Evolutionary conservation across 2,797 vertebrate genomes (phyloP).

Genomic region (Odontamblyopus rebecca): DNA sequence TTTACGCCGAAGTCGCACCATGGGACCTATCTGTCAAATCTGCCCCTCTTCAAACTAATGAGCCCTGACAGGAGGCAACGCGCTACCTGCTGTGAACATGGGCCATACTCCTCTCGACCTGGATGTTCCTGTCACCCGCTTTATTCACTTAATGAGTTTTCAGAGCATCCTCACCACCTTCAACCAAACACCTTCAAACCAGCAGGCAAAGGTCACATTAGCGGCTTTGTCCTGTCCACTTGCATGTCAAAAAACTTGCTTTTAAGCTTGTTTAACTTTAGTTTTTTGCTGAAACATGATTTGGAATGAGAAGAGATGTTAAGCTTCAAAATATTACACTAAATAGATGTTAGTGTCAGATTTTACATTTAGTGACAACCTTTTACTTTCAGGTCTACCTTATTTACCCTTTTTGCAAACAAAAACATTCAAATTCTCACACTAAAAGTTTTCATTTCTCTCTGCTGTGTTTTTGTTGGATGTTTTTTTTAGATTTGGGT

Average conservation of each 20-base stretch:
- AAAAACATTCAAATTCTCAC: not conserved
- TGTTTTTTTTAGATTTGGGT: not conserved
- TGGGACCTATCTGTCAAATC: conserved; percentile 54
- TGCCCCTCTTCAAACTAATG: conserved; percentile 51
- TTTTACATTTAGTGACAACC: not conserved
- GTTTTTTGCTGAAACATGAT: not conserved
- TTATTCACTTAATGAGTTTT: conserved; percentile 35
- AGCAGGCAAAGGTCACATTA: conserved; percentile 27
- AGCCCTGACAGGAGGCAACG: conserved; percentile 55
- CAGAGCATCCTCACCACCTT: not conserved
- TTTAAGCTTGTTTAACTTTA: not conserved
- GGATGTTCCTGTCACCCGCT: conserved; percentile 28
- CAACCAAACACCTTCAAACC: conserved; percentile 16
- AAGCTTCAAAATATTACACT: no score
- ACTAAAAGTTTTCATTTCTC: not conserved
- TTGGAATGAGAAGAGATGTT: not conserved
- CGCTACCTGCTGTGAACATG: conserved; percentile 57
- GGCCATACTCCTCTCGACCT: conserved; percentile 35
- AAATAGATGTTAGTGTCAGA: no score
- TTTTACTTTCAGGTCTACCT: not conserved
- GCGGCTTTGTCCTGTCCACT: conserved; percentile 4
- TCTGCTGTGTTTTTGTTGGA: not conserved
- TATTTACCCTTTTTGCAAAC: not conserved
- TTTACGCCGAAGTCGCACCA: conserved; percentile 35
- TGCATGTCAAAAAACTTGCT: not conserved